Conservation (phyloP, 2,113 vertebrate species). For the Oncorhynchus masou region DNA sequence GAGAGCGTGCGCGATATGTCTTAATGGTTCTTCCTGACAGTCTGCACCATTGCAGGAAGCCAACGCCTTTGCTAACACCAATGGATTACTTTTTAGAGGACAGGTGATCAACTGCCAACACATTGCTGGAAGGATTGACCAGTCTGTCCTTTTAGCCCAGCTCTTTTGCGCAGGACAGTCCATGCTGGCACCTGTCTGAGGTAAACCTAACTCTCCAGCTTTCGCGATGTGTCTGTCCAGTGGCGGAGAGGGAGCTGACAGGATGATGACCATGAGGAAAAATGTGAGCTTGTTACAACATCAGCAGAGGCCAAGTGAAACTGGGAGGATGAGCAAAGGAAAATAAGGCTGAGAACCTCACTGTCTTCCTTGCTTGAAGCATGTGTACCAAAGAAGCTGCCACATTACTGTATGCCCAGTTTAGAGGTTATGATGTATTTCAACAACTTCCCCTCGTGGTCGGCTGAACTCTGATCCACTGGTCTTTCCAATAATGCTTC, state of each 20-base stretch:
- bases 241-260: slow-evolving; percentile 6
- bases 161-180: neutral
- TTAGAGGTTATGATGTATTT: neutral
- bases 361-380: neutral
- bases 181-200: neutral
- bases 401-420: neutral
- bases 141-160: neutral
- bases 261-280: slow-evolving; percentile 1
- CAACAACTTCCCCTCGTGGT: neutral
- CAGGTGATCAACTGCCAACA: slow-evolving; percentile 4
- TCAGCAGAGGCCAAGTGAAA: slow-evolving; percentile 13
- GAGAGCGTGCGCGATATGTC: no score
- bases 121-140: neutral
- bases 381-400: neutral
- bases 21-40: neutral
- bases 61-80: neutral
- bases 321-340: neutral
- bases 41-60: neutral
- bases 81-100: neutral
- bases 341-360: neutral
- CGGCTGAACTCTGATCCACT: neutral
- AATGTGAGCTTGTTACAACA: slow-evolving; percentile 13
- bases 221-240: neutral
- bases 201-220: slow-evolving; percentile 23
- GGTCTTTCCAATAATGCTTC: neutral